Evolutionary conservation across 1,140 invertebrate genomes (phyloP).

Genomic region (Zaprionus gabonicus): DNA sequence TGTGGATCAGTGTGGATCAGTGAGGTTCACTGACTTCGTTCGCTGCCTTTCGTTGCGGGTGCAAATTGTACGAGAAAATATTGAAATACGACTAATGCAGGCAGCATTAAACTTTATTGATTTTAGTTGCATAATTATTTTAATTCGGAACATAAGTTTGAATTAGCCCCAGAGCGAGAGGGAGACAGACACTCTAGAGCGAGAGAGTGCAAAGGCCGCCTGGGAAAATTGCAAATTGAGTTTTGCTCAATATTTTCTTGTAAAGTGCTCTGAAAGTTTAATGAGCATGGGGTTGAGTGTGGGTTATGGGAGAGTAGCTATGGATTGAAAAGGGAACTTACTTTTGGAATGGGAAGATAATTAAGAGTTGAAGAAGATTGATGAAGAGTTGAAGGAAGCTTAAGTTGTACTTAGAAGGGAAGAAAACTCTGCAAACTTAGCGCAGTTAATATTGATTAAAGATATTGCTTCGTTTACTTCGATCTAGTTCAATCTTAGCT

Average conservation of each 20-base stretch:
- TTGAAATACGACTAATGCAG: conserved; percentile 68
- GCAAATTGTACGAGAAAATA: conserved; percentile 76
- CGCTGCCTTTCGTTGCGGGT: conserved; percentile 49
- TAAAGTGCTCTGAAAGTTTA: not conserved
- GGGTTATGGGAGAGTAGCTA: not conserved
- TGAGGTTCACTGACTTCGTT: conserved; percentile 8
- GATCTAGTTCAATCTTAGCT: no score
- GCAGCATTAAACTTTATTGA: conserved; percentile 78
- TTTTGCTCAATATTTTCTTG: not conserved
- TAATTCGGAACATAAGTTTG: conserved; percentile 59
- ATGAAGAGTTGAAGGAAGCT: no score
- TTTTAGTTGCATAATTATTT: conserved; percentile 78
- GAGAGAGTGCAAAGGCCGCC: conserved; percentile 30
- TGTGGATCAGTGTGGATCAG: conserved; percentile 30
- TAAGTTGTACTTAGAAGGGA: no score
- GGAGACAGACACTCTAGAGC: not conserved
- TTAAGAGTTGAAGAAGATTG: no score
- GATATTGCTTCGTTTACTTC: no score
- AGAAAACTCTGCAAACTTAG: no score
- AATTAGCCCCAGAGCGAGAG: conserved; percentile 38
- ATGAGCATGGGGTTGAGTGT: not conserved
- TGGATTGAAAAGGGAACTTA: not conserved
- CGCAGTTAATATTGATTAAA: no score
- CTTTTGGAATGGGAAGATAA: no score
- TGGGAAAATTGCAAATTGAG: conserved; percentile 24